Conservation (phyloP, 2,113 vertebrate genomes). For the Tricholaema leucomelas region DNA sequence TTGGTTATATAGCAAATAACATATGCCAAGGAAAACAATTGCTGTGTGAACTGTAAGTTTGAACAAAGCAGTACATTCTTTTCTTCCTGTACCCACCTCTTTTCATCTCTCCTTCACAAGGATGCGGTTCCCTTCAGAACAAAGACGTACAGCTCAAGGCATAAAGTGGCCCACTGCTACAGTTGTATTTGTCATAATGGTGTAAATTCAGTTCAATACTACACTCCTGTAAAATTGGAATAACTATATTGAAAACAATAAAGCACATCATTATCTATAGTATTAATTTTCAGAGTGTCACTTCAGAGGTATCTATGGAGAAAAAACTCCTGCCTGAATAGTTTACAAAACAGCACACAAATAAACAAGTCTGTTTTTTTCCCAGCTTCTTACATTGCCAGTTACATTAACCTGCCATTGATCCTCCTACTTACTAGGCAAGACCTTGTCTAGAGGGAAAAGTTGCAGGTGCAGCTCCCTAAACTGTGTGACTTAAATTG, state of each 20-base stretch:
- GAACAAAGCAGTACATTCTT: conserved; percentile 37
- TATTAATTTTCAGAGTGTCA: conserved; percentile 38
- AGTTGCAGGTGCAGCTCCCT: conserved; percentile 52
- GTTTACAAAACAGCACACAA: conserved; percentile 24
- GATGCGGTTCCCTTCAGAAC: neutral
- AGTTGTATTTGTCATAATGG: neutral
- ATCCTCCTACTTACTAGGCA: conserved; percentile 56
- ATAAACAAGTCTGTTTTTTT: conserved; percentile 13
- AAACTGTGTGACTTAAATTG: conserved; percentile 47
- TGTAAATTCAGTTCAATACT: neutral
- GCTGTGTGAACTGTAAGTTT: neutral
- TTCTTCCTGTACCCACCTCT: neutral
- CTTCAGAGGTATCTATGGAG: neutral
- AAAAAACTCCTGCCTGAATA: neutral
- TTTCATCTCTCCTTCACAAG: conserved; percentile 1
- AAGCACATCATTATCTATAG: conserved; percentile 25
- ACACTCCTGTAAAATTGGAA: neutral
- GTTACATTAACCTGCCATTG: conserved; percentile 56
- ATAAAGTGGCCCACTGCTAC: neutral
- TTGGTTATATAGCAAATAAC: conserved; percentile 9
- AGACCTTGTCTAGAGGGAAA: conserved; percentile 53
- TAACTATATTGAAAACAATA: conserved; percentile 35
- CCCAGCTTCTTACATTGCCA: conserved; percentile 12
- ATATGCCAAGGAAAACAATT: conserved; percentile 17
- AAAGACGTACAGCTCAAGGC: neutral